phyloP scores from a whole-genome alignment of 1,140 invertebrate species.

The Neelides sp. region DNA sequence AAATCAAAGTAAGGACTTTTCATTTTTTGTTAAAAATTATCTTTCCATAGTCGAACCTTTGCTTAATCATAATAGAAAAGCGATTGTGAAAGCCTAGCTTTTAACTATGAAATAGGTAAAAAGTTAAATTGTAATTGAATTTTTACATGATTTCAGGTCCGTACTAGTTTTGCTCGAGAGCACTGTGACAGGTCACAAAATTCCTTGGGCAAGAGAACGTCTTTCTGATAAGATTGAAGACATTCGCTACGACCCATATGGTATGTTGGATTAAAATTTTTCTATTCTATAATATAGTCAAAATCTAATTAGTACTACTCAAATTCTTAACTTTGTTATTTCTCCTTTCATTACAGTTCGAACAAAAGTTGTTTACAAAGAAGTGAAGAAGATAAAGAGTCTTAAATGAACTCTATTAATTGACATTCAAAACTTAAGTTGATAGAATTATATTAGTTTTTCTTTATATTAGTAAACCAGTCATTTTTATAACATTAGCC shows the following conservation, averaged over 20 bases:
- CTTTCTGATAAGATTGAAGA: neutral
- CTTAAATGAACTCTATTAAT: neutral
- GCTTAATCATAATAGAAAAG: too few species aligned
- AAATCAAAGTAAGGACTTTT: conserved; percentile 6
- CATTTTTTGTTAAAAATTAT: neutral
- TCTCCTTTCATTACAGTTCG: conserved; percentile 3
- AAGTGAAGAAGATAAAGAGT: conserved; percentile 2
- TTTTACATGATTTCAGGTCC: conserved; percentile 1
- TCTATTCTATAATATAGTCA: too few species aligned
- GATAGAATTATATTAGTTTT: too few species aligned
- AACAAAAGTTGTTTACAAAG: conserved; percentile 1
- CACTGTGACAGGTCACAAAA: neutral
- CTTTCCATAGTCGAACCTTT: too few species aligned
- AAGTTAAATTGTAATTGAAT: neutral
- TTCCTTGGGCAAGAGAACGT: neutral
- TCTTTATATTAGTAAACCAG: too few species aligned
- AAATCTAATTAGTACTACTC: too few species aligned
- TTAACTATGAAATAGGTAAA: too few species aligned
- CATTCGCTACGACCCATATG: conserved; percentile 2
- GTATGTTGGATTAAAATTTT: neutral
- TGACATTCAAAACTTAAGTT: too few species aligned
- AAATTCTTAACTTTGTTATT: neutral
- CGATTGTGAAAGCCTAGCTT: too few species aligned
- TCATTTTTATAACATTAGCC: too few species aligned
- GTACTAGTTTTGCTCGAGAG: neutral